Evolutionary conservation across 2,797 vertebrate genomes (phyloP), one percentile per base, ranked within the genome.

Genomic region (Lepidocolaptes lacrymiger): DNA sequence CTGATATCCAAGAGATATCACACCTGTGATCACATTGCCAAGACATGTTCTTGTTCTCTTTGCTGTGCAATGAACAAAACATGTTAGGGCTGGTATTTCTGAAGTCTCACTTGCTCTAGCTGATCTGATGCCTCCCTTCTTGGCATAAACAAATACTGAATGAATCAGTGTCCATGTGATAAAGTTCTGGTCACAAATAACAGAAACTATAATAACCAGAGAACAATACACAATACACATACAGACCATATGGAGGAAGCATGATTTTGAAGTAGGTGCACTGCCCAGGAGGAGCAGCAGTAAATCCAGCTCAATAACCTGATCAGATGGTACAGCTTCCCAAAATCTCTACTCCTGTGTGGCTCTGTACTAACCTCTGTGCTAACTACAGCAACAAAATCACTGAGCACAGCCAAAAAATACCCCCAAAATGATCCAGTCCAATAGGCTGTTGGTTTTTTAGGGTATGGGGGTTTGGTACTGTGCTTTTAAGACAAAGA

Each of bases 31-130:
- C 67, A 76, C 23, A 32, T 7, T 94, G 94, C 77, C 83, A 89
- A 88, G 89, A 91, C 91, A 88, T 49, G 93, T 88, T 94, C 94
- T 66, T 88, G 63, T 77, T 93, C 83, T 73, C 74, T 87, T 62
- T 89, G 81, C 49, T 89, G 59, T 49, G 64, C 73, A 95, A 93
- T 62, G 93, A 93, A 91, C 87, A 93, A 89, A 89, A 91, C 93
- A 49, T 67, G 94, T 86, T 64, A 76, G 51, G 64, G 67, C 95
- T 80, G 44, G 86, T 71, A 85, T 80, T 95, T 94, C 67, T 94
- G 67, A 93, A 85, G 59, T n/a, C 62, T 28, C 7, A 3, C 44
- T 88, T 87, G 81, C 61, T 59, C 77, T 26, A 74, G 37, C 72
- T 85, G 39, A 85, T 91, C 68, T 67, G 68, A 83, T 85, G 54